Evolutionary conservation across 2,113 vertebrate genomes (phyloP), one percentile per base, ranked within the genome.

Genomic region (Vulpes lagopus): DNA sequence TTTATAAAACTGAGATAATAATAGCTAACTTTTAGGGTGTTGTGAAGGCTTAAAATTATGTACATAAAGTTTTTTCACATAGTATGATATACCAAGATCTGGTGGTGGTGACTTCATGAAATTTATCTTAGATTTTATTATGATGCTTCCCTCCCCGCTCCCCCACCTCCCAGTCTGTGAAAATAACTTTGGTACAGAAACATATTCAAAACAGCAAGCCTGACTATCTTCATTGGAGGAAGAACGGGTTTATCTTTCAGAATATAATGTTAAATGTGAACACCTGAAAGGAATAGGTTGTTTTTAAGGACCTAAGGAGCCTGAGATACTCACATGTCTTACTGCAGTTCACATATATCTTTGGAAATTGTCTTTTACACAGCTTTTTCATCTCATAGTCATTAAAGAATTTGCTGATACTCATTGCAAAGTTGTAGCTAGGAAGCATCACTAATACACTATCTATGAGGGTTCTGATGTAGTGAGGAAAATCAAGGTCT

Each of bases 371-470:
- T 30, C 3, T 98, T 17, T 98, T 98, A 94, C 99, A 99, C 96
- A 99, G 99, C 16, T 99, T 98, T 95, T 99, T 98, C 85, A 99
- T 97, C 96, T 99, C 99, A 0, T 99, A 99, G 98, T 99, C 99
- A 98, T 99, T 99, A 98, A 99, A 99, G 96, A 99, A 99, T 97
- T 99, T 99, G 96, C 99, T 99, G 98, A 99, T 99, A 95, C 99
- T 99, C 97, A 99, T 99, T 94, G 99, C 99, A 98, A 99, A 97
- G 98, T 99, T 99, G 98, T 99, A 99, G 98, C 99, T 99, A 43
- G 99, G 99, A 82, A 99, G 99, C 88, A 99, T 2, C 11, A 99
- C 98, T 96, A 99, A 99, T 71, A 99, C 93, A 91, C 99, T 99
- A 97, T 98, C 99, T 97, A 99, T 8, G 11, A 81, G 1, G 30